These are phyloP conservation scores for Anoplolepis gracilipes DNA, from an alignment of 1,140 invertebrate species.

Conservation along the genomic window DNA sequence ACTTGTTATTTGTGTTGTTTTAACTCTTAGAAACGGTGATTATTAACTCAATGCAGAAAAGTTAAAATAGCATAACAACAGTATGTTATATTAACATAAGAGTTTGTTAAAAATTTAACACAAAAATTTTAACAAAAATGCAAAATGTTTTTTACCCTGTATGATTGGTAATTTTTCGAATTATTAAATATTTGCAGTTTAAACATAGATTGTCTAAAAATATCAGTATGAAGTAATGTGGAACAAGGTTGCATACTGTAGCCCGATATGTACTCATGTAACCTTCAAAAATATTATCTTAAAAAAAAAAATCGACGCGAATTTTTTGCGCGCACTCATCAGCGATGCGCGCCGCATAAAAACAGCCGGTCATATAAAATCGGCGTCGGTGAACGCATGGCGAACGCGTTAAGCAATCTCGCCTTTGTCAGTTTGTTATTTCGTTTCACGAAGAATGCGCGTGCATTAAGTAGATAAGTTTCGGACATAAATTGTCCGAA, in stretches of 20 bases:
- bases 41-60: too few relatives aligned
- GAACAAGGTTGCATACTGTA: background rate
- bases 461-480: background rate
- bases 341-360: background rate
- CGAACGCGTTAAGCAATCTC: constrained; percentile 11
- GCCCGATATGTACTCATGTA: background rate
- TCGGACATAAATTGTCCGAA: background rate
- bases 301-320: background rate
- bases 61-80: too few relatives aligned
- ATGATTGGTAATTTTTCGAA: background rate
- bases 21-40: too few relatives aligned
- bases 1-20: too few relatives aligned
- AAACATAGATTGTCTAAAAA: too few relatives aligned
- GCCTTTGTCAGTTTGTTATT: background rate
- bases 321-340: background rate
- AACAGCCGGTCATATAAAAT: constrained; percentile 10
- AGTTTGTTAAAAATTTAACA: too few relatives aligned
- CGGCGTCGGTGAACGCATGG: background rate
- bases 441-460: background rate
- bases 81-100: too few relatives aligned
- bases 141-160: too few relatives aligned
- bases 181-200: background rate
- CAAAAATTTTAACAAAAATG: too few relatives aligned
- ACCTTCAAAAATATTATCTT: background rate
- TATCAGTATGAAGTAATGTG: background rate